Evolutionary conservation across 2,113 vertebrate genomes (phyloP).

Genomic region (Phylloscopus trochiloides): DNA sequence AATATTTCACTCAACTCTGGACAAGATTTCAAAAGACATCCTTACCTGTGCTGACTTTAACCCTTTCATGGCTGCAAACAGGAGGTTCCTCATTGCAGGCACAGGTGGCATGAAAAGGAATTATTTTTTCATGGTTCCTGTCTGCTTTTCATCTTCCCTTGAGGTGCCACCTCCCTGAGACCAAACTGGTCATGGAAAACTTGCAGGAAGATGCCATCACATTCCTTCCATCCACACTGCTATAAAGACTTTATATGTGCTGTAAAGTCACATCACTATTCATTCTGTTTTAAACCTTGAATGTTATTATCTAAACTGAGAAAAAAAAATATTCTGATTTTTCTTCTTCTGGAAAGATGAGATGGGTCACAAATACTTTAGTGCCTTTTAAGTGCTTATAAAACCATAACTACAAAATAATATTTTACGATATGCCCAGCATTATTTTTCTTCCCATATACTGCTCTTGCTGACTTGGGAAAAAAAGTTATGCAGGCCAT

Average conservation of each 20-base stretch:
- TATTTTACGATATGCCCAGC: background rate
- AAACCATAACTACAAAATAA: background rate
- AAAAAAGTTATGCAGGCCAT: background rate
- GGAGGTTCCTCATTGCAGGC: background rate
- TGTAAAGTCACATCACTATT: background rate
- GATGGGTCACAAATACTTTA: background rate
- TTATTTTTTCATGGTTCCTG: accelerated
- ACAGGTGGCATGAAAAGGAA: background rate
- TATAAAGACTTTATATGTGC: background rate
- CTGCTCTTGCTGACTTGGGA: background rate
- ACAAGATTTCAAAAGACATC: background rate
- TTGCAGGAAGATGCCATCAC: background rate
- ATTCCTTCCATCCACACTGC: background rate
- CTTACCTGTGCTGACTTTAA: background rate
- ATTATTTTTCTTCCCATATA: background rate
- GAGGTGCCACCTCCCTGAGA: accelerated
- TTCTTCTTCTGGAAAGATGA: background rate
- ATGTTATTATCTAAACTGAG: background rate
- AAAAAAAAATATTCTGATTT: background rate
- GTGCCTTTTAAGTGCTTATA: background rate
- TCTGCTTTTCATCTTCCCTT: background rate
- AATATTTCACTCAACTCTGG: background rate
- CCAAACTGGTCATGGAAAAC: background rate
- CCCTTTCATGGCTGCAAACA: background rate
- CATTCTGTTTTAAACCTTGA: background rate